Evolutionary conservation across 2,113 vertebrate genomes (phyloP).

Genomic region (Tiliqua scincoides): DNA sequence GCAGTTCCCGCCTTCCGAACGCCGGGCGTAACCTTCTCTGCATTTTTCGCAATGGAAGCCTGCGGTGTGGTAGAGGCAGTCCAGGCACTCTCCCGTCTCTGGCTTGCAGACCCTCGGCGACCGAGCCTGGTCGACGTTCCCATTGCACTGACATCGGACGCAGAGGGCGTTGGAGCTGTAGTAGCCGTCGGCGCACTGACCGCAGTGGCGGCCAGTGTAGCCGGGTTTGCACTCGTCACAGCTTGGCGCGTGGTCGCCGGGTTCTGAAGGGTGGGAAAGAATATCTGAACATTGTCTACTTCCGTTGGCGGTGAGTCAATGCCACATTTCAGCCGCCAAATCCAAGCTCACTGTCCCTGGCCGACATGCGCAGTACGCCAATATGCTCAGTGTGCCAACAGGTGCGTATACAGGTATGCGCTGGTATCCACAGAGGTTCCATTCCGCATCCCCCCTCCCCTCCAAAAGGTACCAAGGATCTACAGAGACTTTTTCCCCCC

Average conservation of each 20-base stretch:
- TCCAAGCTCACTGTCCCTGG: too few species aligned
- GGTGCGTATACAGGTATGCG: too few species aligned
- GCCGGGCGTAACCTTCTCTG: slow-evolving; percentile 78
- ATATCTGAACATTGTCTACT: not conserved
- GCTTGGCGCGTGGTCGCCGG: slow-evolving; percentile 62
- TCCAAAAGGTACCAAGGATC: too few species aligned
- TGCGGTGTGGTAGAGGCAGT: slow-evolving; percentile 84
- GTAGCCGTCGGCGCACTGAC: slow-evolving; percentile 82
- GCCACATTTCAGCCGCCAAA: not conserved
- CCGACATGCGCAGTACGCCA: too few species aligned
- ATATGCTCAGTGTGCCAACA: too few species aligned
- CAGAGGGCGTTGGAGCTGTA: slow-evolving; percentile 85
- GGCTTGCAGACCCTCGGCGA: slow-evolving; percentile 80
- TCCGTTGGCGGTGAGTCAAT: not conserved
- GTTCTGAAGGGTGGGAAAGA: slow-evolving; percentile 69
- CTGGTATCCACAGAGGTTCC: too few species aligned
- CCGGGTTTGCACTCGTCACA: slow-evolving; percentile 84
- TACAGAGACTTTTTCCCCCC: too few species aligned
- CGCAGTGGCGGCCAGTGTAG: slow-evolving; percentile 83
- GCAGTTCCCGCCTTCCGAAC: slow-evolving; percentile 81
- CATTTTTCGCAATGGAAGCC: slow-evolving; percentile 86
- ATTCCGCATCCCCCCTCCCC: too few species aligned
- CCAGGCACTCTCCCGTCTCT: slow-evolving; percentile 84
- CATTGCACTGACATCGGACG: slow-evolving; percentile 83
- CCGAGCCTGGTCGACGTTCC: slow-evolving; percentile 81